These are phyloP conservation scores for Oscheius onirici DNA, from an alignment of 2,888 invertebrate genomes.

Conservation along the genomic window DNA sequence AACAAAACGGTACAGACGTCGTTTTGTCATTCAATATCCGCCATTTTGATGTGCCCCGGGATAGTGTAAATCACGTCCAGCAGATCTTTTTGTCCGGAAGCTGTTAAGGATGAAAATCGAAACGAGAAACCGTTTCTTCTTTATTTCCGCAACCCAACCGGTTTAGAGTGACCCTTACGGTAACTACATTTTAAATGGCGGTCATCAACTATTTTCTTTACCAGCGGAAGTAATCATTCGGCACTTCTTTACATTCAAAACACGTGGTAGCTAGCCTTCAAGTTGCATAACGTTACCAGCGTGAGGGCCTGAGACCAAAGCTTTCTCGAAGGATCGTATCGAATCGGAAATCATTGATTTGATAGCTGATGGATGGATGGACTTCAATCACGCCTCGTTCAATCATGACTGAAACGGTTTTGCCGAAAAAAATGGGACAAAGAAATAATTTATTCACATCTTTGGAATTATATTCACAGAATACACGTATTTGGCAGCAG, in stretches of 20 bases:
- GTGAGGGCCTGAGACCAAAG: too few relatives aligned
- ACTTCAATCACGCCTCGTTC: not conserved
- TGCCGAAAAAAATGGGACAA: not conserved
- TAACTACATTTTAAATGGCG: not conserved
- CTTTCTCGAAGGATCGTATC: not conserved
- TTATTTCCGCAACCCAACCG: conserved; percentile 11
- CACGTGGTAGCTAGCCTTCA: not conserved
- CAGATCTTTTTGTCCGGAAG: not conserved
- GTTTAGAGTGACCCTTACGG: conserved; percentile 24
- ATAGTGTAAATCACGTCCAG: too few relatives aligned
- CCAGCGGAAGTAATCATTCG: not conserved
- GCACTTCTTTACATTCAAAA: not conserved
- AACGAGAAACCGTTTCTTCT: not conserved
- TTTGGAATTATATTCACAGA: conserved; percentile 10
- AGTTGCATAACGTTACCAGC: too few relatives aligned
- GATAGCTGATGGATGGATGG: conserved; percentile 15
- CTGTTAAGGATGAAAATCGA: not conserved
- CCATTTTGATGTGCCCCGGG: not conserved
- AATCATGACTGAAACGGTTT: not conserved
- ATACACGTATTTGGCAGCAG: conserved; percentile 26
- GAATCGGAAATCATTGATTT: conserved; percentile 24
- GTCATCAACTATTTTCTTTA: not conserved
- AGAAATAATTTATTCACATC: conserved; percentile 24
- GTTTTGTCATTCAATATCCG: not conserved
- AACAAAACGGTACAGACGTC: conserved; percentile 15